Evolutionary conservation across 2,888 invertebrate species (phyloP).

Genomic region (Nymphalis urticae): DNA sequence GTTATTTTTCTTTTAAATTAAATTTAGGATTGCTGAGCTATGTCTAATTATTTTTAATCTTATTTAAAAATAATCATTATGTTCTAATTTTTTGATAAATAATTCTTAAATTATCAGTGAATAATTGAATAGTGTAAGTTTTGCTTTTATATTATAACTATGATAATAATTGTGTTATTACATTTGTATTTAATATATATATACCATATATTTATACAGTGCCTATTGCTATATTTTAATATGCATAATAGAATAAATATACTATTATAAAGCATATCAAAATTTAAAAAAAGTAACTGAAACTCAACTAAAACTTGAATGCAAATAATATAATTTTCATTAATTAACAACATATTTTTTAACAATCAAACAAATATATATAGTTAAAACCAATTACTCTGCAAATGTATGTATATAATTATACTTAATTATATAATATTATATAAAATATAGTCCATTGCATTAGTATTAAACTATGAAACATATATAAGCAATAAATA

Average conservation of each 20-base stretch:
- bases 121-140: conserved; percentile 12
- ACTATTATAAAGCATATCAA: conserved; percentile 16
- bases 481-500: too few relatives aligned
- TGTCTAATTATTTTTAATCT: not conserved
- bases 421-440: too few relatives aligned
- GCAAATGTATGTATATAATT: not conserved
- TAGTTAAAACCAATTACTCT: not conserved
- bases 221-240: conserved; percentile 13
- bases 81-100: conserved; percentile 4
- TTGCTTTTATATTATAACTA: not conserved
- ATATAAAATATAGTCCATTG: too few relatives aligned
- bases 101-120: conserved; percentile 4
- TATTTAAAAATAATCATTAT: conserved; percentile 5
- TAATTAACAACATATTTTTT: not conserved
- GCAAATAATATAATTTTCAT: not conserved
- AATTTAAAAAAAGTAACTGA: not conserved
- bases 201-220: not conserved
- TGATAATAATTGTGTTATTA: conserved; percentile 5
- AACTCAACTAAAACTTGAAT: not conserved
- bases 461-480: too few relatives aligned
- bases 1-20: not conserved
- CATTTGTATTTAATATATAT: not conserved
- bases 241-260: conserved; percentile 5
- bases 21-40: conserved; percentile 1
- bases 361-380: not conserved